A percentile compares a stretch with the other conserved stretches of the same genome.
Evolutionary conservation across 2,113 vertebrate genomes (phyloP).

Genomic region (Phrynocephalus versicolor): DNA sequence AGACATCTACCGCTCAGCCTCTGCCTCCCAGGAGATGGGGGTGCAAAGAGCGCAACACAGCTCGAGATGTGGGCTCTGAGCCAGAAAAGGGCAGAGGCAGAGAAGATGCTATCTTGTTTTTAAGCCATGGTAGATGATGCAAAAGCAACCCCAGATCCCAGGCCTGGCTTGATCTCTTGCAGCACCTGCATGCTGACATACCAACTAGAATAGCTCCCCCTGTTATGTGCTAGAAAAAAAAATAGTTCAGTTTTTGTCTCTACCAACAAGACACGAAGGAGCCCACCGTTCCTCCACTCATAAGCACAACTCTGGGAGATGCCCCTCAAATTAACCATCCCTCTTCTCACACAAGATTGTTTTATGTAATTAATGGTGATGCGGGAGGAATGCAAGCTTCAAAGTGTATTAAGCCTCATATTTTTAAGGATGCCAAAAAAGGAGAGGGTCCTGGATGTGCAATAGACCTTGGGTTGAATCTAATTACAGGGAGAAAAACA

Average conservation of each 20-base stretch:
- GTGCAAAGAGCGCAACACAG: too few species aligned
- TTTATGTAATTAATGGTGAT: background rate
- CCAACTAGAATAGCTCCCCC: background rate
- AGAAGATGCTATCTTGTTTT: background rate
- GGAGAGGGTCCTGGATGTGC: constrained; percentile 52
- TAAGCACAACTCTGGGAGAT: background rate
- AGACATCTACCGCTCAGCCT: background rate
- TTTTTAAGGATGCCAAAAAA: constrained; percentile 65
- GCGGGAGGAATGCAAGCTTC: background rate
- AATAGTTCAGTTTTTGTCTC: background rate
- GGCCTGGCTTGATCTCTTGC: background rate
- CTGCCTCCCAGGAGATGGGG: too few species aligned
- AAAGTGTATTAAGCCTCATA: constrained; percentile 19
- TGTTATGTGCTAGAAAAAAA: background rate
- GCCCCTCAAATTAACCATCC: background rate
- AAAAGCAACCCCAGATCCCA: background rate
- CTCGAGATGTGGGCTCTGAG: background rate
- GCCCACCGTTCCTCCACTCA: background rate
- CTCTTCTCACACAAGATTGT: background rate
- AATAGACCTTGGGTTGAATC: constrained; percentile 58
- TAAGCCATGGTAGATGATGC: background rate
- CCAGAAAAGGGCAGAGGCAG: background rate
- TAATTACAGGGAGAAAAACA: constrained; percentile 64
- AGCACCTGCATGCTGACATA: background rate
- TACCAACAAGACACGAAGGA: background rate